Percentiles rank a stretch among this genome's conserved stretches.
These are phyloP conservation scores for Meleagris gallopavo DNA, from an alignment of 2,113 vertebrate genomes.

Conservation along the genomic window DNA sequence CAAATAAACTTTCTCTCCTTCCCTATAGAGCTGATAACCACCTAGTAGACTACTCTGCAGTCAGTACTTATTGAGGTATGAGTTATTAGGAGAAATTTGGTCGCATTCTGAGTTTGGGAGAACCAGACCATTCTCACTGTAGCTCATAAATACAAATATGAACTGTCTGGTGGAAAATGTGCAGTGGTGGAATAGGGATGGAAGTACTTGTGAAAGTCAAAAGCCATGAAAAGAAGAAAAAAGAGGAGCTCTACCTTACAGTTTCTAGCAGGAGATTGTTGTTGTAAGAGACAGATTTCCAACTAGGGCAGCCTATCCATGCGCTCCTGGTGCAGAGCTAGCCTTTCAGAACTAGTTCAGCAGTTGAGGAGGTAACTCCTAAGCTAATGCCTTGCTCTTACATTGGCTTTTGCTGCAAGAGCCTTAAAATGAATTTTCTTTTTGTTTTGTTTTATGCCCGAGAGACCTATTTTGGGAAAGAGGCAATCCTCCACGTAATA, in stretches of 20 bases:
- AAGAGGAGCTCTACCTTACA: not conserved
- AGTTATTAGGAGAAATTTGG: not conserved
- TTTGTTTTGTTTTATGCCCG: not conserved
- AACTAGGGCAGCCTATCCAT: not conserved
- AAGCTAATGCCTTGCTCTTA: not conserved
- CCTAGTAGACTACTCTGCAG: not conserved
- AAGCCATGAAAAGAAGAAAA: not conserved
- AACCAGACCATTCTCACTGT: not conserved
- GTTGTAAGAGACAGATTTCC: not conserved
- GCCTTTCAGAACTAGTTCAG: not conserved
- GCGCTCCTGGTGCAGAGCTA: accelerated
- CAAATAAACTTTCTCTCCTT: not conserved
- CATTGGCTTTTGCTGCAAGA: accelerated
- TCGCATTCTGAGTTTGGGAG: not conserved
- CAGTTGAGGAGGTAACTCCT: accelerated
- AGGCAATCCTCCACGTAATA: not conserved
- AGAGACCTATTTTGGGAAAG: not conserved
- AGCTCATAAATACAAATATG: not conserved
- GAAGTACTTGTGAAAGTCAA: not conserved
- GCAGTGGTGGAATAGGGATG: not conserved
- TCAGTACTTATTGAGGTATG: not conserved
- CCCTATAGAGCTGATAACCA: not conserved
- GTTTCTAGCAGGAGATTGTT: not conserved
- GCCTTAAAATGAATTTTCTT: not conserved
- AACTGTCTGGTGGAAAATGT: not conserved